Evolutionary conservation across 2,888 invertebrate species (phyloP).

Genomic region (Cephus pygmeus): DNA sequence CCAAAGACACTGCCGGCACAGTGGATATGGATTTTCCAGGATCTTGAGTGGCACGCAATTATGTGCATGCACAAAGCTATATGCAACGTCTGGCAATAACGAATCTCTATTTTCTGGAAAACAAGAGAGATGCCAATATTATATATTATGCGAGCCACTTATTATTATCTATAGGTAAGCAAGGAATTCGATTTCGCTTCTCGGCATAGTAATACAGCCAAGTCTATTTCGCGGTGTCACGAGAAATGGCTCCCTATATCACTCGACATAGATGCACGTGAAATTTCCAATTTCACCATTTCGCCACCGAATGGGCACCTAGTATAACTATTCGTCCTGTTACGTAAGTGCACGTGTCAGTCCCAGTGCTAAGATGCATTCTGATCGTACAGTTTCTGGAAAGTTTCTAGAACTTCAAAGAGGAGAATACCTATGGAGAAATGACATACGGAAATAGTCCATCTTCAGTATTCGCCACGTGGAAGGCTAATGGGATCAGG

Average conservation of each 20-base stretch:
- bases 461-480: too few relatives aligned
- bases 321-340: neutral
- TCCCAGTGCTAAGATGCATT: neutral
- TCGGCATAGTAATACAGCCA: conserved; percentile 48
- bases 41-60: neutral
- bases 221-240: conserved; percentile 60
- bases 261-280: conserved; percentile 46
- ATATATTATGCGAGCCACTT: neutral
- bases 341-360: neutral
- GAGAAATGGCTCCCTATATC: conserved; percentile 53
- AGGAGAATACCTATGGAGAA: neutral
- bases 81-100: neutral
- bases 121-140: neutral
- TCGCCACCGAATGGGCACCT: neutral
- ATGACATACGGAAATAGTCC: neutral
- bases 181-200: conserved; percentile 33
- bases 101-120: neutral
- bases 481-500: neutral
- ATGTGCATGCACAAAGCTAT: neutral
- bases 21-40: neutral
- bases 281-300: conserved; percentile 54
- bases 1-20: neutral
- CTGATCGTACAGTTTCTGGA: neutral
- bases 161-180: conserved; percentile 5
- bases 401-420: neutral